A percentile compares a stretch with the other conserved stretches of the same genome.
Evolutionary conservation across 2,113 vertebrate genomes (phyloP).

Genomic region (Nanger granti): DNA sequence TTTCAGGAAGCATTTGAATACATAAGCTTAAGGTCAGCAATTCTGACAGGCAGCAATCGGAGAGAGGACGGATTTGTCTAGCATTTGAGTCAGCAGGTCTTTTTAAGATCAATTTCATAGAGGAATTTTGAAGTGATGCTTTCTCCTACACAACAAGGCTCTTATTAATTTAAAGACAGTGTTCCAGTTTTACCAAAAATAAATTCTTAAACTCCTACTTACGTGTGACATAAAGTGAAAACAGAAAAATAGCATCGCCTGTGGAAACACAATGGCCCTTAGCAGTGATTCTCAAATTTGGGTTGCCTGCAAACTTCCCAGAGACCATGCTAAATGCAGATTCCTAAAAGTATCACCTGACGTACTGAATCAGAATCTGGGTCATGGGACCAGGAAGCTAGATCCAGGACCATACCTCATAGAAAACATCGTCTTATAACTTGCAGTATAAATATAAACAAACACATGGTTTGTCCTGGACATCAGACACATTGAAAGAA

Average conservation of each 20-base stretch:
- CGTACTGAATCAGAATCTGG: not conserved
- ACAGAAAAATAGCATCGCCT: slow-evolving; percentile 26
- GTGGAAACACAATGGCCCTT: not conserved
- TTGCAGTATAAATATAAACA: not conserved
- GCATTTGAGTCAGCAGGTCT: slow-evolving; percentile 60
- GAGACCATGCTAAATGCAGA: not conserved
- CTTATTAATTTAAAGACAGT: slow-evolving; percentile 34
- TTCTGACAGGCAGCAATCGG: slow-evolving; percentile 32
- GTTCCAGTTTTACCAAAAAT: slow-evolving; percentile 21
- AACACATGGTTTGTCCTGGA: not conserved
- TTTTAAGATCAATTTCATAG: slow-evolving; percentile 49
- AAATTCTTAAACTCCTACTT: slow-evolving; percentile 23
- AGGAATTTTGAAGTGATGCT: slow-evolving; percentile 31
- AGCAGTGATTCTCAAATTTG: not conserved
- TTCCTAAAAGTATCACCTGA: not conserved
- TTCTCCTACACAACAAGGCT: slow-evolving; percentile 32
- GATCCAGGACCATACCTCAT: not conserved
- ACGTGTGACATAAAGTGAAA: not conserved
- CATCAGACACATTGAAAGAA: not conserved
- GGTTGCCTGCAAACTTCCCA: not conserved
- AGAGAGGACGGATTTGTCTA: slow-evolving; percentile 40
- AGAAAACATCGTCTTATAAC: rapidly evolving
- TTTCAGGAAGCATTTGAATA: slow-evolving; percentile 42
- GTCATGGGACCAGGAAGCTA: not conserved
- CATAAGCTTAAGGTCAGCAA: not conserved